Conservation (phyloP, 1,140 invertebrate species). For the Psix sp. region DNA sequence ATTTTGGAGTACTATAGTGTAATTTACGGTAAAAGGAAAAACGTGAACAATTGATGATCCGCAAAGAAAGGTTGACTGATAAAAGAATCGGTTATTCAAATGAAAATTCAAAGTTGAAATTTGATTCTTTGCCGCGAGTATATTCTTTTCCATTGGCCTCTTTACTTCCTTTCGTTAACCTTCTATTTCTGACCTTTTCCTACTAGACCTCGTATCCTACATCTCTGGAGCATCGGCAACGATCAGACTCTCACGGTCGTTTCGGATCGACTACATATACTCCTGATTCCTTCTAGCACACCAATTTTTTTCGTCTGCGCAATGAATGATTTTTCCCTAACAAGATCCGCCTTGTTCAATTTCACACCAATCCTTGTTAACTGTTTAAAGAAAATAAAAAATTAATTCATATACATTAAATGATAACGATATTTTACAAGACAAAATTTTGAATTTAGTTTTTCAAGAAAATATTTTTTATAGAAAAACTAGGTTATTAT, state of each 20-base stretch:
- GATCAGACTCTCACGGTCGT: conserved; percentile 60
- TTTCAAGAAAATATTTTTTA: too few relatives aligned
- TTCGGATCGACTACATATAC: conserved; percentile 49
- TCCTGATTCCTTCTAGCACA: conserved; percentile 33
- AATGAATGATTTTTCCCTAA: background rate
- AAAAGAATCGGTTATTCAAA: background rate
- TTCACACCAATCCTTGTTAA: too few relatives aligned
- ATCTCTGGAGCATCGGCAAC: conserved; percentile 42
- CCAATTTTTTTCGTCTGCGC: conserved; percentile 8
- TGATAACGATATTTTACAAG: too few relatives aligned
- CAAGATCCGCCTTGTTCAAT: too few relatives aligned
- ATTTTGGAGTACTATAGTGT: too few relatives aligned
- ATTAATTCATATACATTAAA: too few relatives aligned
- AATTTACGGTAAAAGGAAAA: too few relatives aligned
- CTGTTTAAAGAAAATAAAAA: too few relatives aligned
- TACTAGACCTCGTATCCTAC: conserved; percentile 59
- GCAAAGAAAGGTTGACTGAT: too few relatives aligned
- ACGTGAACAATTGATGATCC: too few relatives aligned
- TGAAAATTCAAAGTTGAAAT: conserved; percentile 5
- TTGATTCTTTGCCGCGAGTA: conserved; percentile 18
- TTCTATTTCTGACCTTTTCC: conserved; percentile 61
- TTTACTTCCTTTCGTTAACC: conserved; percentile 57
- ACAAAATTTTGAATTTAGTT: too few relatives aligned
- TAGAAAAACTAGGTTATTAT: too few relatives aligned
- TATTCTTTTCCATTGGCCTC: conserved; percentile 30